Percentiles rank a stretch among this genome's conserved stretches.
These are phyloP conservation scores for Apotomis capreana DNA, from an alignment of 2,888 invertebrate species.

Conservation along the genomic window DNA sequence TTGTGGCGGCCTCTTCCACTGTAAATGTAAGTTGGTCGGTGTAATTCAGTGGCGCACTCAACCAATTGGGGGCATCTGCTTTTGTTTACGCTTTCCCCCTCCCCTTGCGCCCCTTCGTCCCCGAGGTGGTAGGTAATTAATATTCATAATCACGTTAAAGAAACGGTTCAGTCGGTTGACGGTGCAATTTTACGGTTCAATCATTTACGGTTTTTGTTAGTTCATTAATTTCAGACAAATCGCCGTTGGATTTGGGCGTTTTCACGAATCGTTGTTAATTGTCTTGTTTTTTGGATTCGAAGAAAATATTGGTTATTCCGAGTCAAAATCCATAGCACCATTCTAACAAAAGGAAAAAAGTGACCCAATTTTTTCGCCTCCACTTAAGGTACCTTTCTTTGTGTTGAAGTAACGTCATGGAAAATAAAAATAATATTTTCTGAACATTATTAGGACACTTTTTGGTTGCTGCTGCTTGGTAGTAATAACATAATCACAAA, in stretches of 20 bases:
- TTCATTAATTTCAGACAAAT: conserved; percentile 28
- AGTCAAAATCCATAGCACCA: too few relatives aligned
- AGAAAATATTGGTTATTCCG: too few relatives aligned
- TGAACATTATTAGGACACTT: too few relatives aligned
- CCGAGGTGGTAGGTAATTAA: conserved; percentile 57
- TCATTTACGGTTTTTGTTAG: conserved; percentile 22
- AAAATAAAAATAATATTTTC: too few relatives aligned
- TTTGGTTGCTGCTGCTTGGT: too few relatives aligned
- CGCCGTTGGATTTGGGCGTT: neutral
- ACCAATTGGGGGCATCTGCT: conserved; percentile 64
- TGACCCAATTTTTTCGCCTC: too few relatives aligned
- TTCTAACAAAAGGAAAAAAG: too few relatives aligned
- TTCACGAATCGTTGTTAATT: too few relatives aligned
- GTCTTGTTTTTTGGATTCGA: too few relatives aligned
- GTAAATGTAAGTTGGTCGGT: conserved; percentile 33
- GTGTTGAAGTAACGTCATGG: too few relatives aligned
- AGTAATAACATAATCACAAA: too few relatives aligned
- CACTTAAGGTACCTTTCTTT: too few relatives aligned
- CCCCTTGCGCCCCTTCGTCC: neutral
- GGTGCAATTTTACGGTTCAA: conserved; percentile 42
- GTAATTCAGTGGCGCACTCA: conserved; percentile 49
- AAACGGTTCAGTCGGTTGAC: conserved; percentile 46
- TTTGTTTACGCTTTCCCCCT: conserved; percentile 51
- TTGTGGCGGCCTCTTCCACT: conserved; percentile 4
- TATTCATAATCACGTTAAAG: conserved; percentile 68